These are phyloP conservation scores for Rhodinocichla rosea DNA, from an alignment of 2,113 vertebrate species.

Conservation along the genomic window DNA sequence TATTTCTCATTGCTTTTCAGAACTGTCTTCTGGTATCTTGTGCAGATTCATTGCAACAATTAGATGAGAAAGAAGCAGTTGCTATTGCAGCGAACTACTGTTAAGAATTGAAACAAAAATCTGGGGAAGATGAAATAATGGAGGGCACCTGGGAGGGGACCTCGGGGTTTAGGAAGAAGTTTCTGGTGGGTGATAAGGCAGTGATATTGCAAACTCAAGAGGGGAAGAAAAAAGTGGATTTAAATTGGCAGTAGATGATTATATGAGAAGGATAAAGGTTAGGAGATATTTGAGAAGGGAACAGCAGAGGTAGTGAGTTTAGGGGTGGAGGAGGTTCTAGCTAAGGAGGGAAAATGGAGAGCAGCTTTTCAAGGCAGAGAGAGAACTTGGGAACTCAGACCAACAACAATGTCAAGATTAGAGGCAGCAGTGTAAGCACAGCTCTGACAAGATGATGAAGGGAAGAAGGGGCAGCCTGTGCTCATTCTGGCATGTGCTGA, in stretches of 20 bases:
- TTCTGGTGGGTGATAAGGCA: neutral
- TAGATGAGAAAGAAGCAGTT: neutral
- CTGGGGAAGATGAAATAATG: neutral
- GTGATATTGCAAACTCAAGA: neutral
- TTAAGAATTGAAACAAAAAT: neutral
- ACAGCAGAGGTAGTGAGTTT: neutral
- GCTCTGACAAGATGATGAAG: neutral
- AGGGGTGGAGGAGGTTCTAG: neutral
- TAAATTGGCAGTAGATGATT: neutral
- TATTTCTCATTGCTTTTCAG: neutral
- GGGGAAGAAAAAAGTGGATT: neutral
- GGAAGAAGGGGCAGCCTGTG: neutral
- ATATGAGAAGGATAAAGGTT: neutral
- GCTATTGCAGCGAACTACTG: neutral
- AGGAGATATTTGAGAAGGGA: neutral
- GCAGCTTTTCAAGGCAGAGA: neutral
- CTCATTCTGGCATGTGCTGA: neutral
- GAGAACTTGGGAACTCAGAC: neutral
- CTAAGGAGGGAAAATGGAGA: neutral
- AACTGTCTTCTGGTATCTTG: neutral
- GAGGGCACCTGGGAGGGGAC: neutral
- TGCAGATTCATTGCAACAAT: neutral
- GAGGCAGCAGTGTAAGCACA: neutral
- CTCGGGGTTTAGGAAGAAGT: neutral
- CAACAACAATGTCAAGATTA: neutral